A percentile compares a stretch with the other conserved stretches of the same genome.
phyloP scores from a whole-genome alignment of 1,140 invertebrate species.

The Ceratina australensis region DNA sequence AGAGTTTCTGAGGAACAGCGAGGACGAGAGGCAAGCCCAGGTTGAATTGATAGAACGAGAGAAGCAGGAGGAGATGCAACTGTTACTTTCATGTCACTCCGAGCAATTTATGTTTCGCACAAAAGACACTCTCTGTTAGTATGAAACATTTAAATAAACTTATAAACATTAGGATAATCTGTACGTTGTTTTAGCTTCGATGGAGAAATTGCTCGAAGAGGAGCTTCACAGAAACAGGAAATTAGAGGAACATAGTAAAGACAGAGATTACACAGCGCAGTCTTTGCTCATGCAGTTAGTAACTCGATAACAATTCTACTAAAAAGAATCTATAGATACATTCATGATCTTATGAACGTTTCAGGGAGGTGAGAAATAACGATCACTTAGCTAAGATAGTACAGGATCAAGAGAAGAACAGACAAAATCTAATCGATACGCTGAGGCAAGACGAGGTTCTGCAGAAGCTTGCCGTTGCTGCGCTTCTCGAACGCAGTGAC shows the following conservation, averaged over 20 bases:
- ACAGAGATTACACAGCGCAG: slow-evolving; percentile 81
- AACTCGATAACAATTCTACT: slow-evolving; percentile 23
- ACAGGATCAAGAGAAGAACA: slow-evolving; percentile 82
- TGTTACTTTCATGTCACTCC: slow-evolving; percentile 80
- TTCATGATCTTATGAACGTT: slow-evolving; percentile 16
- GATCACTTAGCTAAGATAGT: slow-evolving; percentile 82
- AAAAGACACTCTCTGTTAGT: slow-evolving; percentile 75
- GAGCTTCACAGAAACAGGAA: slow-evolving; percentile 81
- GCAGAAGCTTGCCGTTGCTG: slow-evolving; percentile 87
- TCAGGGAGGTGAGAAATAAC: slow-evolving; percentile 81
- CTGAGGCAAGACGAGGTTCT: slow-evolving; percentile 84
- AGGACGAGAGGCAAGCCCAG: slow-evolving; percentile 81
- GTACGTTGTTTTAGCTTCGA: slow-evolving; percentile 80
- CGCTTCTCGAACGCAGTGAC: slow-evolving; percentile 87
- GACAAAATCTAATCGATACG: slow-evolving; percentile 81
- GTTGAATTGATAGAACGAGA: slow-evolving; percentile 84
- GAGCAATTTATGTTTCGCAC: slow-evolving; percentile 74
- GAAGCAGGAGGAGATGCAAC: slow-evolving; percentile 82
- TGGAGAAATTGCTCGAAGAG: slow-evolving; percentile 84
- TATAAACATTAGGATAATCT: too few relatives aligned
- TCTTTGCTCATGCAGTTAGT: slow-evolving; percentile 79
- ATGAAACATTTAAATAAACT: slow-evolving; percentile 22
- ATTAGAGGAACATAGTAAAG: slow-evolving; percentile 82
- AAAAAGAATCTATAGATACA: slow-evolving; percentile 23
- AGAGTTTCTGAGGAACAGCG: slow-evolving; percentile 82